Evolutionary conservation across 1,140 invertebrate genomes (phyloP), one percentile per base, ranked within the genome.

Genomic region (Drosophila insularis): DNA sequence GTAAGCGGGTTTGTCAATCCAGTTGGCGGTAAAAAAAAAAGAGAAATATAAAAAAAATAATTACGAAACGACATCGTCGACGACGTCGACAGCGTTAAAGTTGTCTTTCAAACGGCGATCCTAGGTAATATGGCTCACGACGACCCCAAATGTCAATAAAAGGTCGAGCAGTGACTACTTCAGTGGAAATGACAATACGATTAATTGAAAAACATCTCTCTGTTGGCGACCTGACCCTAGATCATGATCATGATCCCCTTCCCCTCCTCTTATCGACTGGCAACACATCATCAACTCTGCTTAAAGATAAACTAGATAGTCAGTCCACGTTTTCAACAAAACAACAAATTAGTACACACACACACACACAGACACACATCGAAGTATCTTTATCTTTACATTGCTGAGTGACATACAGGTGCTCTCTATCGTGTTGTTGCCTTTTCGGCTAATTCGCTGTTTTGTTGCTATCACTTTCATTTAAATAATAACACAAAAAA

Each of bases 381-480:
- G 3, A 19, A 8, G 43, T 50, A 50, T 50, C 17, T 50, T 8
- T 50, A 50, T 50, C 43, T 50, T 50, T 50, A 50, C 43, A 50
- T 50, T 50, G 43, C 43, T 37, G 35, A n/a, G 27, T 27, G 7
- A 35, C 8, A 63, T 21, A 60, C 27, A 43, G 40, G 61, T 63
- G 53, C 21, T 56, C 50, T 37, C 50, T 37, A 21, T 66, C 19
- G 19, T 66, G 63, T 65, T 23, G 53, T 56, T 40, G 63, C 50
- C 50, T 58, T 27, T 66, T 53, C 21, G 60, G 74, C 40, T 71
- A 78, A 75, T 62, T 75, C 73, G 74, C 62, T 68, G 67, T 71
- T 67, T 75, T 68, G 65, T 77, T 65, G 74, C 74, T 78, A 78
- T 78, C 74, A 78, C 74, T 78, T 78, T 78, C 67, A 71, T 71